These are phyloP conservation scores for Saccostrea echinata DNA, from an alignment of 1,140 invertebrate species.

Conservation along the genomic window DNA sequence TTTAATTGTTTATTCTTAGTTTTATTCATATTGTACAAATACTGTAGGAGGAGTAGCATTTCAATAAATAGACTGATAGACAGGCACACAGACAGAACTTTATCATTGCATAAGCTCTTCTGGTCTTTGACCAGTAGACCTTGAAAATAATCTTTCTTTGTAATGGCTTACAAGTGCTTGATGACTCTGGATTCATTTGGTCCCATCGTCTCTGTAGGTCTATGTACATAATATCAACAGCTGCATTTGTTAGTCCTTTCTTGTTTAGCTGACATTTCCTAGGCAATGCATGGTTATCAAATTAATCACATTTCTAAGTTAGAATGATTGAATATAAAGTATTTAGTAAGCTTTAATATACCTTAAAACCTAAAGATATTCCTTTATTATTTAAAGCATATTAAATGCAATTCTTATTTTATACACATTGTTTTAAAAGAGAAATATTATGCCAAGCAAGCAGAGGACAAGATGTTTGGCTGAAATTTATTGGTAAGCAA, in stretches of 20 bases:
- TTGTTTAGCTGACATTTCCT: constrained; percentile 73
- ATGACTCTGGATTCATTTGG: constrained; percentile 71
- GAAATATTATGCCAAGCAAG: background rate
- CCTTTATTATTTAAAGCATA: background rate
- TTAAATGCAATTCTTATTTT: background rate
- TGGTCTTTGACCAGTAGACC: too few species aligned
- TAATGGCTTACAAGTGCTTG: background rate
- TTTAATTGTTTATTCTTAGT: too few species aligned
- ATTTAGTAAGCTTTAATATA: too few species aligned
- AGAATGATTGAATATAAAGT: background rate
- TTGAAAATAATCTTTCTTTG: too few species aligned
- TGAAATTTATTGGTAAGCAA: background rate
- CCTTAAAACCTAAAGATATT: too few species aligned
- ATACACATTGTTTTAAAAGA: background rate
- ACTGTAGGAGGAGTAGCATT: too few species aligned
- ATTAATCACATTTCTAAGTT: background rate
- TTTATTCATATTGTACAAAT: too few species aligned
- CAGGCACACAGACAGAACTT: too few species aligned
- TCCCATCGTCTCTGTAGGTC: constrained; percentile 76
- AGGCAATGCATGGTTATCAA: constrained; percentile 13
- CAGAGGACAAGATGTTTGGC: background rate
- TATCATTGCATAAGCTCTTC: too few species aligned
- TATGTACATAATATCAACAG: constrained; percentile 76
- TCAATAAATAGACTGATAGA: too few species aligned
- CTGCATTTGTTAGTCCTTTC: constrained; percentile 73